Base-by-base conservation (phyloP, 1,140 invertebrate genomes). In the Hycleus cichorii region DNA sequence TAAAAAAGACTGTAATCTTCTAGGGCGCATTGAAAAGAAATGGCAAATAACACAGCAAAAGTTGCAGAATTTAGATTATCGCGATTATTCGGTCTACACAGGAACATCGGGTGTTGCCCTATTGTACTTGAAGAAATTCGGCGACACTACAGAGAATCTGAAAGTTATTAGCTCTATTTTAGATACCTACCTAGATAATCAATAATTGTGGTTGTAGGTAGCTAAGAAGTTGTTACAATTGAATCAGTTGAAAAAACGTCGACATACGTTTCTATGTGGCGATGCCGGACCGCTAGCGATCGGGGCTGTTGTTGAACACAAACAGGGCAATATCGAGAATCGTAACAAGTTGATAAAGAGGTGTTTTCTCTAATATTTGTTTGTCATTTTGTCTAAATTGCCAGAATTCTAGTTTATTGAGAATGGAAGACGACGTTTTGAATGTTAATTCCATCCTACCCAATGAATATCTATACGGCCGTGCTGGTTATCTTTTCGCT, bases 381-480 rank as follows among this genome's bases (percentile, higher is more conserved):
- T 32, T 32, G 4, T 32, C 32, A 4, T 32, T 32, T 5, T 32
- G 32, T 32, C 4, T 4, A 32, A 32, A 32, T 5, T 4, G 7
- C 32, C 7, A 32, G 32, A 54, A 67, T 32, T 32, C 32, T 32
- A 32, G 32, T 7, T 32, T 32, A 32, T 7, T 32, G 4, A 32
- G 70, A 39, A 65, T 86, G 10, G 72, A 75, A 53, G 71, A 77
- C 58, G 66, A 79, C 62, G 72, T 83, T 58, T 66, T 81, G 62
- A 74, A 80, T 43, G 60, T 71, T 46, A 63, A 69, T 52, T 72
- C 68, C 40, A 75, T 78, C 53, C 69, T 88, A 38, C 83, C 89
- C 1, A 88, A 94, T 81, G 92, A 95, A 76, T 69, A 93, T 32
- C 74, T 95, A 5, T 93, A 91, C 80, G 92, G 93, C 12, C 79